Evolutionary conservation across 2,888 invertebrate species (phyloP).

Genomic region (Aelia acuminata): DNA sequence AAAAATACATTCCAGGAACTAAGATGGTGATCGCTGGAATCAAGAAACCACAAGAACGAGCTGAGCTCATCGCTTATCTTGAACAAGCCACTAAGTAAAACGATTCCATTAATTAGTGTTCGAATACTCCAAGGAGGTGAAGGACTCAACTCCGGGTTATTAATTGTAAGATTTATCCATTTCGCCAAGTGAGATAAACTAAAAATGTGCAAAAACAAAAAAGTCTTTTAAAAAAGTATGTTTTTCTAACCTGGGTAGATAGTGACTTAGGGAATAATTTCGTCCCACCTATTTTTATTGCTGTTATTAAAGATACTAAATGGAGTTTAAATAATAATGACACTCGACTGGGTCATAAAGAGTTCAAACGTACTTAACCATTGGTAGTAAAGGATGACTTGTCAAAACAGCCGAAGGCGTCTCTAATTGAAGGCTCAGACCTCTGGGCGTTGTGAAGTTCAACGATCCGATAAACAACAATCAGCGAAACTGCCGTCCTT

Average conservation of each 20-base stretch:
- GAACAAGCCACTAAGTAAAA: conserved; percentile 84
- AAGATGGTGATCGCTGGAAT: conserved; percentile 96
- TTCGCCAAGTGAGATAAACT: conserved; percentile 58
- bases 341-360: neutral
- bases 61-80: conserved; percentile 94
- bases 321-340: neutral
- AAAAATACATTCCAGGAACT: conserved; percentile 99
- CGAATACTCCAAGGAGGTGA: conserved; percentile 60
- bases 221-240: too few relatives aligned
- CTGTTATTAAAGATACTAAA: neutral
- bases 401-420: conserved; percentile 45
- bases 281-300: neutral
- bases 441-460: conserved; percentile 24
- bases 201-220: conserved; percentile 39
- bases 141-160: conserved; percentile 60
- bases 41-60: conserved; percentile 94
- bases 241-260: too few relatives aligned
- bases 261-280: neutral
- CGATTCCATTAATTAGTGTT: conserved; percentile 57
- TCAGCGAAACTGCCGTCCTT: conserved; percentile 31
- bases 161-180: conserved; percentile 57
- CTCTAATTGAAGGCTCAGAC: neutral
- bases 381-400: conserved; percentile 8
- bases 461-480: conserved; percentile 50
- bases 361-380: neutral